Base-by-base conservation (phyloP, 2,113 vertebrate genomes). In the Ptilonorhynchus violaceus region DNA sequence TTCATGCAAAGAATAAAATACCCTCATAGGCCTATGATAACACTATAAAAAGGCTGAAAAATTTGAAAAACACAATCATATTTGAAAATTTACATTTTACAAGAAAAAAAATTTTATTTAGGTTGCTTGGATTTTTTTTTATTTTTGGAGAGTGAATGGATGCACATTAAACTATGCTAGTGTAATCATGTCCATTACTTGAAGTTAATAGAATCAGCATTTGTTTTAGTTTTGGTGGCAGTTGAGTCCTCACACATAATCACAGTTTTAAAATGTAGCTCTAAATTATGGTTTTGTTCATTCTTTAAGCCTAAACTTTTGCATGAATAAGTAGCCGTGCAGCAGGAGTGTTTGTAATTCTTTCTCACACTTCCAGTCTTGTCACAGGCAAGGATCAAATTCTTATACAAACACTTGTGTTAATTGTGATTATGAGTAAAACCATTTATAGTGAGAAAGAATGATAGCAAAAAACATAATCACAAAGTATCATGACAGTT, bases 21-120 rank as follows among this genome's bases (percentile, higher is more conserved):
- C 4, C 1, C 6, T n/a, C 9, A 53, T 21, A 75, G 28, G 11
- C 5, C 5, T 46, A 16, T 52, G 9, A 52, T 41, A 73, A 30
- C 12, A 52, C 11, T 17, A 41, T 11, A 27, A 62, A 60, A 69
- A 25, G 0, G 1, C 37, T 74, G 12, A 49, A 70, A 44, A 50
- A 0, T 0, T 25, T 50, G 4, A 20, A 82, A 69, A 85, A 31
- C 33, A 0, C 35, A 42, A 31, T 49, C 0, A 15, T 44, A 39
- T 47, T 81, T 46, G 4, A 39, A 85, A 80, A 42, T 7, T 21
- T 35, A 11, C n/a, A 1, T 30, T 62, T 59, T 21, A 33, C 21
- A 39, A n/a, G 1, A 16, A 77, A 85, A 74, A 58, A 33, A 23
- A 0, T 22, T 53, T 20, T 49, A 17, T 53, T 30, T 41, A 25